phyloP scores from a whole-genome alignment of 1,140 invertebrate genomes.

The Cherax quadricarinatus region DNA sequence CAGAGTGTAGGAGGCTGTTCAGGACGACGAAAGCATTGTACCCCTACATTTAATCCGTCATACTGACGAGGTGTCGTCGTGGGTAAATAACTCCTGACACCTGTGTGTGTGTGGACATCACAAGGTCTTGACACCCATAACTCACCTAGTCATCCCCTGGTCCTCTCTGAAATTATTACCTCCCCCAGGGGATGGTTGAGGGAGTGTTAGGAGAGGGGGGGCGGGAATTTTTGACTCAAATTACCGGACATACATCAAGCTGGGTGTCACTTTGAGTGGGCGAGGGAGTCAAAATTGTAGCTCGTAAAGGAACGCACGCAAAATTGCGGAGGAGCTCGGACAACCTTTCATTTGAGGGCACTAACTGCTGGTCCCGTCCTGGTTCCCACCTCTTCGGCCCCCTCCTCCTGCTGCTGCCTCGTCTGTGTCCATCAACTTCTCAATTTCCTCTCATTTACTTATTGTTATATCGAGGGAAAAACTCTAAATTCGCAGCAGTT shows the following conservation, averaged over 20 bases:
- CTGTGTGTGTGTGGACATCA: too few relatives aligned
- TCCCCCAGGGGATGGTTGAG: too few relatives aligned
- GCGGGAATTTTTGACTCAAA: slow-evolving; percentile 29
- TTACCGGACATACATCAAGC: slow-evolving; percentile 53
- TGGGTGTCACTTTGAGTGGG: slow-evolving; percentile 26
- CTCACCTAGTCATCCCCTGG: slow-evolving; percentile 19
- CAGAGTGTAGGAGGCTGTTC: too few relatives aligned
- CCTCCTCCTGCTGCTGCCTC: neutral
- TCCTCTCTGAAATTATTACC: slow-evolving; percentile 4
- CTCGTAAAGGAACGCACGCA: slow-evolving; percentile 10
- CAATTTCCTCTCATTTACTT: neutral
- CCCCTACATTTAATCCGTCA: too few relatives aligned
- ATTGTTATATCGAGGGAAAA: too few relatives aligned
- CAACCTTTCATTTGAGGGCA: slow-evolving; percentile 32
- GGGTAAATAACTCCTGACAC: too few relatives aligned
- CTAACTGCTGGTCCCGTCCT: neutral
- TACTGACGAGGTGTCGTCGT: too few relatives aligned
- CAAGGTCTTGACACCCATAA: neutral
- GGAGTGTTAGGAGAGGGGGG: neutral
- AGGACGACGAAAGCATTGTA: too few relatives aligned
- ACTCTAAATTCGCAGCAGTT: too few relatives aligned
- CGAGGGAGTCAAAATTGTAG: slow-evolving; percentile 21
- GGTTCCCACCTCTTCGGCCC: neutral
- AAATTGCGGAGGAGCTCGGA: slow-evolving; percentile 35
- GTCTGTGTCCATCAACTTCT: neutral